phyloP scores from a whole-genome alignment of 2,888 invertebrate species.

The Dryococelus australis region DNA sequence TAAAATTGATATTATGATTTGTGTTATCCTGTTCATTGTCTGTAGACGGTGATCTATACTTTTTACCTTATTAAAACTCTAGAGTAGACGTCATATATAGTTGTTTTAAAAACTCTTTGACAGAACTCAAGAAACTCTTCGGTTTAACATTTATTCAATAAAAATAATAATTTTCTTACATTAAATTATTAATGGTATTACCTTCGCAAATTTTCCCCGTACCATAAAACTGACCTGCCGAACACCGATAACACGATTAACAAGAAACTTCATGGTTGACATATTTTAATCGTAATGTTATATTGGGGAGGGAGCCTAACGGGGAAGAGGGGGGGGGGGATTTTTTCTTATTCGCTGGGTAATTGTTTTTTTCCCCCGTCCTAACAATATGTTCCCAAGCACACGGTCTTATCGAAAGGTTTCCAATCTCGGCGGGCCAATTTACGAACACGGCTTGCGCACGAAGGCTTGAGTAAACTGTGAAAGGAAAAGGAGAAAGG shows the following conservation, averaged over 20 bases:
- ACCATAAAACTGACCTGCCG: neutral
- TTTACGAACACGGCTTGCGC: neutral
- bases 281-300: neutral
- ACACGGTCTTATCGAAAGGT: neutral
- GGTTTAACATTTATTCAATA: neutral
- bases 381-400: neutral
- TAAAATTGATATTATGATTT: too few species aligned
- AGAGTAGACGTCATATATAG: too few species aligned
- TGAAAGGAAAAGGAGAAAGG: neutral
- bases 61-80: too few species aligned
- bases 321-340: neutral
- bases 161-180: neutral
- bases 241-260: neutral
- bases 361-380: neutral
- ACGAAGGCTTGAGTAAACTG: neutral
- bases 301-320: neutral
- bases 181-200: neutral
- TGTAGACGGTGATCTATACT: too few species aligned
- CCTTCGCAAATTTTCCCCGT: neutral
- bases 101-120: too few species aligned
- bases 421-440: conserved; percentile 3
- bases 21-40: too few species aligned
- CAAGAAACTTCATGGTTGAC: neutral
- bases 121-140: too few species aligned
- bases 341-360: neutral